A percentile compares a stretch with the other conserved stretches of the same genome.
Evolutionary conservation across 2,113 vertebrate genomes (phyloP).

Genomic region (Marmota monax): DNA sequence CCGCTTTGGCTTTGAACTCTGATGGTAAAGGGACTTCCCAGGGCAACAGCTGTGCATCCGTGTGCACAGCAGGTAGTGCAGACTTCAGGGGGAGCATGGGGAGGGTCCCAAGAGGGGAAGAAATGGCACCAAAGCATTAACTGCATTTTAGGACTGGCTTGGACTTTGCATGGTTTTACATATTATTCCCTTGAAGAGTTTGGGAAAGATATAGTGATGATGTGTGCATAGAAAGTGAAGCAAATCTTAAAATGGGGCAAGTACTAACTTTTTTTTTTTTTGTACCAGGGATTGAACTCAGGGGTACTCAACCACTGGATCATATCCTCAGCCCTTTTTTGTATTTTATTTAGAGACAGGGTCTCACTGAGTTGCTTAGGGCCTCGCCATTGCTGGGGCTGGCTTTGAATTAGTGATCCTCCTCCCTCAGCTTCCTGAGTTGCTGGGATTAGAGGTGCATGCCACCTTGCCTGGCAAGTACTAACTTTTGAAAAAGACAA

Average conservation of each 20-base stretch:
- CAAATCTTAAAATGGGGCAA: neutral
- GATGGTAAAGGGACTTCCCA: neutral
- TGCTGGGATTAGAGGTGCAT: too few species aligned
- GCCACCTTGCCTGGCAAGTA: too few species aligned
- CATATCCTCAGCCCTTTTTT: too few species aligned
- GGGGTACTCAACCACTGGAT: too few species aligned
- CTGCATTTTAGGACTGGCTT: neutral
- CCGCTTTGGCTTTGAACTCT: constrained; percentile 17
- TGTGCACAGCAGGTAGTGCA: neutral
- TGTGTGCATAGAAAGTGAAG: neutral
- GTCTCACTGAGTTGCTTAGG: too few species aligned
- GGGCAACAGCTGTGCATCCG: neutral
- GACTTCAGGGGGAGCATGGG: neutral
- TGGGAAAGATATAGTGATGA: neutral
- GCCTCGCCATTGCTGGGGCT: too few species aligned
- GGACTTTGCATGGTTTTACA: neutral
- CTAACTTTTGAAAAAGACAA: neutral
- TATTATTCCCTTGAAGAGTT: neutral
- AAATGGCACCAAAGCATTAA: too few species aligned
- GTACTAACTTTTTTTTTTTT: neutral
- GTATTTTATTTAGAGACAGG: too few species aligned
- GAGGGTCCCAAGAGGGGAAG: neutral
- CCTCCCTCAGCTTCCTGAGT: too few species aligned
- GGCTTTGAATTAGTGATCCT: too few species aligned
- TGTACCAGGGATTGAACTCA: too few species aligned